Evolutionary conservation across 2,888 invertebrate species (phyloP).

Genomic region (Ecliptopera silaceata): DNA sequence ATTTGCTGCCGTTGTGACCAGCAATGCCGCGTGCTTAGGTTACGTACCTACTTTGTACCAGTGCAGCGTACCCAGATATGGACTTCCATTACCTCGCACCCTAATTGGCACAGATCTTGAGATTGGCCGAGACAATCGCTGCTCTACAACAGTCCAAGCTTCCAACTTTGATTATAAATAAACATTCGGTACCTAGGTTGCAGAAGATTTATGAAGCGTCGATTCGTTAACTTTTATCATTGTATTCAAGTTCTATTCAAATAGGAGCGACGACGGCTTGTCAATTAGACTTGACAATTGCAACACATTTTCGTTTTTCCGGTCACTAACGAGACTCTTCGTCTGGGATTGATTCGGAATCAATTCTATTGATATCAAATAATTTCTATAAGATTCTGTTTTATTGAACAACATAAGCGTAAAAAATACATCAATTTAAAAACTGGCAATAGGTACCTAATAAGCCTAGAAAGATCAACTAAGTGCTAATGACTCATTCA

Average conservation of each 20-base stretch:
- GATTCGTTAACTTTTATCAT: conserved; percentile 32
- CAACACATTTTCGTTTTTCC: conserved; percentile 28
- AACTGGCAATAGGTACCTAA: too few species aligned
- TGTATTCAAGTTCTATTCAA: conserved; percentile 34
- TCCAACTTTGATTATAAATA: conserved; percentile 25
- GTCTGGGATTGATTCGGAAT: conserved; percentile 19
- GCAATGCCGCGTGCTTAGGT: conserved; percentile 14
- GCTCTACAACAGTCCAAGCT: conserved; percentile 18
- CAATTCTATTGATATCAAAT: conserved; percentile 6
- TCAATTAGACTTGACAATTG: conserved; percentile 33
- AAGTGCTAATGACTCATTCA: too few species aligned
- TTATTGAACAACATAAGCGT: too few species aligned
- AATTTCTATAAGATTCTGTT: too few species aligned
- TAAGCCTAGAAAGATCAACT: too few species aligned
- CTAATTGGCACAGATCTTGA: conserved; percentile 38
- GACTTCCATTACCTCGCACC: conserved; percentile 33
- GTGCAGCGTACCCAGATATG: conserved; percentile 21
- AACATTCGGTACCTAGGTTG: conserved; percentile 5
- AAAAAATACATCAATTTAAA: too few species aligned
- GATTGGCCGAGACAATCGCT: conserved; percentile 34
- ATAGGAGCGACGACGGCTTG: conserved; percentile 23
- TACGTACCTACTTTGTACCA: conserved; percentile 9
- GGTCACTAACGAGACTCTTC: conserved; percentile 32
- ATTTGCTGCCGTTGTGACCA: conserved; percentile 44
- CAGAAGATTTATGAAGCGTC: conserved; percentile 32